Percentiles rank a stretch among this genome's conserved stretches.
These are phyloP conservation scores for Morpho deidamia DNA, from an alignment of 2,888 invertebrate genomes.

Conservation along the genomic window DNA sequence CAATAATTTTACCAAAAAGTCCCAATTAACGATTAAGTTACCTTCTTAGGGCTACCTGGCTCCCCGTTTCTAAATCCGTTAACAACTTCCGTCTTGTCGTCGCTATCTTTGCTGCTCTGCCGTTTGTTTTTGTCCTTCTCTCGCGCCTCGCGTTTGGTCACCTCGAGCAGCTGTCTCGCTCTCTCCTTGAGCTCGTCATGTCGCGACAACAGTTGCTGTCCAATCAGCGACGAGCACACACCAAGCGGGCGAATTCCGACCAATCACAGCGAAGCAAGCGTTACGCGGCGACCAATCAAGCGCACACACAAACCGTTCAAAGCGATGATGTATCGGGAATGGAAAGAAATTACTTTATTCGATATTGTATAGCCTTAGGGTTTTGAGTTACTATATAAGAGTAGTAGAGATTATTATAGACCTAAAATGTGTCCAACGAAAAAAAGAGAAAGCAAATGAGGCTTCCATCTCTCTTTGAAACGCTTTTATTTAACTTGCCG, in stretches of 20 bases:
- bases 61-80: constrained; percentile 63
- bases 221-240: constrained; percentile 31
- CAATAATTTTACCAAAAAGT: no score
- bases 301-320: constrained; percentile 42
- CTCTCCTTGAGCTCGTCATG: constrained; percentile 91
- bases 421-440: no score
- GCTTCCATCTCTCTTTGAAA: no score
- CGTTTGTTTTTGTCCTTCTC: constrained; percentile 57
- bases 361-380: neutral
- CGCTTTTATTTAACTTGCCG: no score
- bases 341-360: constrained; percentile 30
- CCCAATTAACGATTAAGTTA: constrained; percentile 29
- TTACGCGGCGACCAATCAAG: constrained; percentile 11
- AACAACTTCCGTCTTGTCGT: constrained; percentile 82
- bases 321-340: constrained; percentile 48
- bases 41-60: constrained; percentile 57
- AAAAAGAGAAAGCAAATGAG: no score
- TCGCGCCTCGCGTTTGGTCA: constrained; percentile 83
- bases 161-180: constrained; percentile 89
- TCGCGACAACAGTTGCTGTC: constrained; percentile 85
- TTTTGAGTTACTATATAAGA: no score
- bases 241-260: constrained; percentile 9
- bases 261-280: constrained; percentile 14
- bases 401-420: no score
- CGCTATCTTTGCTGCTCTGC: constrained; percentile 56